Evolutionary conservation across 2,113 vertebrate genomes (phyloP).

Genomic region (Shinisaurus crocodilurus): DNA sequence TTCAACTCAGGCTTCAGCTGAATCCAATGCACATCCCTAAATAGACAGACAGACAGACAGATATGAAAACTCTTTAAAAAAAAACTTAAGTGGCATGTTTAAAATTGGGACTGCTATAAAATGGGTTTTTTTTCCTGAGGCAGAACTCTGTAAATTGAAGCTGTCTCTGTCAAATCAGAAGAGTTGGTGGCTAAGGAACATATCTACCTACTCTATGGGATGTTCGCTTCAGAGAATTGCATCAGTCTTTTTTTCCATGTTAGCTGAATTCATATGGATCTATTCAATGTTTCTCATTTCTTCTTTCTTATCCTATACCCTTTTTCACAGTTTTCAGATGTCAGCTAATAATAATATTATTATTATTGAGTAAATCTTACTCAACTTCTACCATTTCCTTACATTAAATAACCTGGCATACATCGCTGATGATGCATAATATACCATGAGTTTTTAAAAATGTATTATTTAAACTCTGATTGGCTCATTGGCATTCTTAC

Average conservation of each 20-base stretch:
- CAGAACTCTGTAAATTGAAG: background rate
- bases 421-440: background rate
- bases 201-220: background rate
- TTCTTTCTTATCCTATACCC: background rate
- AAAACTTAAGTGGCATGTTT: no score
- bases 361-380: no score
- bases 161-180: background rate
- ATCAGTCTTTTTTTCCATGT: background rate
- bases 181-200: background rate
- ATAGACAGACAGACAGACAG: no score
- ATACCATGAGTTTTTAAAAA: background rate
- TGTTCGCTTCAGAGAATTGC: background rate
- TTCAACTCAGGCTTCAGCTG: no score
- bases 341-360: background rate
- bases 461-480: background rate
- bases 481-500: slow-evolving; percentile 1
- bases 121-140: background rate
- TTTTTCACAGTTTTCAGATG: background rate
- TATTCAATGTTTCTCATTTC: background rate
- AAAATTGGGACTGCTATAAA: background rate
- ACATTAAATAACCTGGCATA: background rate
- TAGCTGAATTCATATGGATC: background rate
- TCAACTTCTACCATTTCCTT: background rate
- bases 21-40: no score
- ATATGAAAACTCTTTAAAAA: no score